These are phyloP conservation scores for Tenualosa ilisha DNA, from an alignment of 2,797 vertebrate species.

Conservation along the genomic window DNA sequence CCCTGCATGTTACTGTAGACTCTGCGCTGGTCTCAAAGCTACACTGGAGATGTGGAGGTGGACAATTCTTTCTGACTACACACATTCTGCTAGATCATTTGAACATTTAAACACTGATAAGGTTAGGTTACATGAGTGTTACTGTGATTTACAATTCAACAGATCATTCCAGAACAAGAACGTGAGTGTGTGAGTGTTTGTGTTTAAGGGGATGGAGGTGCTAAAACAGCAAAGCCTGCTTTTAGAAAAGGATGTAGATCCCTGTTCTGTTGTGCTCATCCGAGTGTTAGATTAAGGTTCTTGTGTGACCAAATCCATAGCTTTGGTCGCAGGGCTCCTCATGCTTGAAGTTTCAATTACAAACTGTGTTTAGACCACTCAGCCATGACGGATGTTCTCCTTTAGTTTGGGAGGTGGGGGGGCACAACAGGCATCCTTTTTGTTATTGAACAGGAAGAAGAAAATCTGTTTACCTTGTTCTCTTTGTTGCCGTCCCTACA, in stretches of 20 bases:
- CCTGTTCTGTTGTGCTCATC: neutral
- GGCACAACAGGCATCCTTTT: neutral
- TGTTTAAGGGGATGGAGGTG: neutral
- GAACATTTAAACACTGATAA: neutral
- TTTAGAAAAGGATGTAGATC: neutral
- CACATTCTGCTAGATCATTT: neutral
- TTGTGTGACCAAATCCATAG: neutral
- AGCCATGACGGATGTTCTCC: neutral
- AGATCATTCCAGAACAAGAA: neutral
- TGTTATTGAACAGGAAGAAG: neutral
- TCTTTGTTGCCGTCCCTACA: slow-evolving; percentile 67
- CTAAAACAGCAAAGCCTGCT: neutral
- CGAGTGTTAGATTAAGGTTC: neutral
- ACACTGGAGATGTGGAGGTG: neutral
- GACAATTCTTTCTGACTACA: neutral
- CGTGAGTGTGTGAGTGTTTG: neutral
- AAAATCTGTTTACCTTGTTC: slow-evolving; percentile 65
- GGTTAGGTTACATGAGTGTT: no score
- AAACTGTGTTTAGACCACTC: neutral
- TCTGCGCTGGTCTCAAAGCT: neutral
- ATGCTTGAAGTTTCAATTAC: slow-evolving; percentile 1
- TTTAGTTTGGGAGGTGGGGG: neutral
- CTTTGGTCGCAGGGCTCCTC: neutral
- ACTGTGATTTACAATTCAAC: neutral
- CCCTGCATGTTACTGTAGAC: neutral